A percentile compares a stretch with the other conserved stretches of the same genome.
Evolutionary conservation across 2,113 vertebrate genomes (phyloP).

Genomic region (Tyrannus savana): DNA sequence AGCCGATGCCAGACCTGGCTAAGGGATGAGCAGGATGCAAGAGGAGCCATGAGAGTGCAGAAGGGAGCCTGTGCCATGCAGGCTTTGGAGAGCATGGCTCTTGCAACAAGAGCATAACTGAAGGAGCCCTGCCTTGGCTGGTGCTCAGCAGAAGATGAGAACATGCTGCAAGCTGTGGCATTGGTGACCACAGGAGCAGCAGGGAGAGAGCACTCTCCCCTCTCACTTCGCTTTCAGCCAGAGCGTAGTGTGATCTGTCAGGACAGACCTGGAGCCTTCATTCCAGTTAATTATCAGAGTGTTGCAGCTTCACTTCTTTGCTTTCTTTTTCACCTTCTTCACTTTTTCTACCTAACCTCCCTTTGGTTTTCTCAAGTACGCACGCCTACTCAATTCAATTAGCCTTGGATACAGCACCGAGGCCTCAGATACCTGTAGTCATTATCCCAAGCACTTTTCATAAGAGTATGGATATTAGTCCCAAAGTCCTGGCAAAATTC

Average conservation of each 20-base stretch:
- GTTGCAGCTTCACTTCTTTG: background rate
- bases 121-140: background rate
- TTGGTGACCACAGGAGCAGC: background rate
- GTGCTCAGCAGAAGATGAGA: background rate
- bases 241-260: background rate
- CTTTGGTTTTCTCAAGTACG: slow-evolving; percentile 23
- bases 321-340: slow-evolving; percentile 47
- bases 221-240: background rate
- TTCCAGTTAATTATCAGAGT: background rate
- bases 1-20: fast-evolving
- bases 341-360: slow-evolving; percentile 24
- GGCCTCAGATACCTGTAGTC: slow-evolving; percentile 33
- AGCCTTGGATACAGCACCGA: slow-evolving; percentile 34
- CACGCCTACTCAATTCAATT: slow-evolving; percentile 61
- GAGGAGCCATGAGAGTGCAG: fast-evolving
- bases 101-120: background rate
- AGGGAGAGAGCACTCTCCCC: background rate
- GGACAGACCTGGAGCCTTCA: background rate
- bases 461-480: slow-evolving; percentile 59
- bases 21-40: background rate
- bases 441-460: slow-evolving; percentile 61
- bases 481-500: slow-evolving; percentile 57
- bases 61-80: background rate
- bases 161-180: background rate
- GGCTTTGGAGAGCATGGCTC: background rate